These are phyloP conservation scores for Cactoblastis cactorum DNA, from an alignment of 2,888 invertebrate genomes.

Conservation along the genomic window DNA sequence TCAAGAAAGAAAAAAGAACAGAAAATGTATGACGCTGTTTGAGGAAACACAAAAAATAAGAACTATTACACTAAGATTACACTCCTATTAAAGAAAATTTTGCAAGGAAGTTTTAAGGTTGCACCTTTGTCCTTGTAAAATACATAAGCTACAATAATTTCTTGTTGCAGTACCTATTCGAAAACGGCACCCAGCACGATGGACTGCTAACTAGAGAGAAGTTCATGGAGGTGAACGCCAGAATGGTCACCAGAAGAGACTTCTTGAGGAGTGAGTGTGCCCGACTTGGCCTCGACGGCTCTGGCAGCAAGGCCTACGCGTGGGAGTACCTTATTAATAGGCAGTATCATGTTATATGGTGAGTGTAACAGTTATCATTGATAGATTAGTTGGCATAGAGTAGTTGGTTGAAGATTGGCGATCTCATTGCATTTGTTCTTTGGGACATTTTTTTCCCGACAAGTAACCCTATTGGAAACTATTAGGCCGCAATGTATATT, in stretches of 20 bases:
- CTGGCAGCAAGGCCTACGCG: slow-evolving; percentile 85
- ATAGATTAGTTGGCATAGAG: no score
- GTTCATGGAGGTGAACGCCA: slow-evolving; percentile 78
- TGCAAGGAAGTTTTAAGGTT: no score
- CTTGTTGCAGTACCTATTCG: slow-evolving; percentile 71
- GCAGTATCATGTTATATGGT: slow-evolving; percentile 90
- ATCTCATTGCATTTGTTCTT: neutral
- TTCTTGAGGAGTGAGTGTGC: slow-evolving; percentile 81
- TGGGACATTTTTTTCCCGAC: no score
- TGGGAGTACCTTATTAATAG: slow-evolving; percentile 92
- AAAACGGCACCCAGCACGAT: slow-evolving; percentile 65
- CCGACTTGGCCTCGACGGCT: slow-evolving; percentile 79
- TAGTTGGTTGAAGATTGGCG: no score
- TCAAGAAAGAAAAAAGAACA: no score
- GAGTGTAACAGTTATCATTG: slow-evolving; percentile 29
- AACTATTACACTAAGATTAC: no score
- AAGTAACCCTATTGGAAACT: no score
- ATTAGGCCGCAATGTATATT: no score
- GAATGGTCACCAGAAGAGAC: slow-evolving; percentile 79
- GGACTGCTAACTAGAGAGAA: slow-evolving; percentile 66
- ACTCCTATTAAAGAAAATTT: no score
- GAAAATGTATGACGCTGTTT: no score
- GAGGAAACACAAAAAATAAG: no score
- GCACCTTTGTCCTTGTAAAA: no score
- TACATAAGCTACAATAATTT: neutral